phyloP scores from a whole-genome alignment of 2,113 vertebrate genomes.

The Passerina amoena region DNA sequence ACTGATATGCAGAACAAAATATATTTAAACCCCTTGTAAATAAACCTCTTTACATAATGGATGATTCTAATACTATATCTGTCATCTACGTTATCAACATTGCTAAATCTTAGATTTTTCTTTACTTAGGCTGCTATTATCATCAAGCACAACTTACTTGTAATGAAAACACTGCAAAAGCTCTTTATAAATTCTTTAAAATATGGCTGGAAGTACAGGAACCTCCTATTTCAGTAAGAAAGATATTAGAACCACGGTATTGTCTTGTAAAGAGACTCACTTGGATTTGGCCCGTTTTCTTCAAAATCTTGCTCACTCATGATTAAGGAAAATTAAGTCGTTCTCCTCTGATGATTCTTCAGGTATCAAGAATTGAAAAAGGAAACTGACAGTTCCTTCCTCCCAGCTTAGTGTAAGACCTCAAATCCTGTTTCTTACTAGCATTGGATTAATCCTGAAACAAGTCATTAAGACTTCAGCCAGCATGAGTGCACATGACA shows the following conservation, averaged over 20 bases:
- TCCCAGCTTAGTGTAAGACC: slow-evolving; percentile 49
- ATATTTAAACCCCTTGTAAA: slow-evolving; percentile 7
- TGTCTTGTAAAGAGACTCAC: slow-evolving; percentile 48
- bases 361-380: background rate
- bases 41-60: slow-evolving; percentile 18
- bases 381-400: slow-evolving; percentile 27
- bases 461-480: slow-evolving; percentile 53
- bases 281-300: slow-evolving; percentile 16
- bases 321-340: slow-evolving; percentile 2
- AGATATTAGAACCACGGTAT: background rate
- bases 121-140: background rate
- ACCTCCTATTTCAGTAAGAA: background rate
- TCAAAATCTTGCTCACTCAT: slow-evolving; percentile 63
- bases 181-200: background rate
- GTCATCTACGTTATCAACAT: background rate
- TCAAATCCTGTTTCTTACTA: slow-evolving; percentile 61
- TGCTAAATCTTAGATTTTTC: background rate
- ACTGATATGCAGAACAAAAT: background rate
- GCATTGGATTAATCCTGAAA: slow-evolving; percentile 61
- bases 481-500: slow-evolving; percentile 32
- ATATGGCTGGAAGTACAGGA: background rate
- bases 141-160: background rate
- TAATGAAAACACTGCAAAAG: background rate
- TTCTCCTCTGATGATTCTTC: background rate
- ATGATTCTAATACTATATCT: background rate